Base-by-base conservation (phyloP, 2,888 invertebrate genomes). In the Microctonus brassicae region DNA sequence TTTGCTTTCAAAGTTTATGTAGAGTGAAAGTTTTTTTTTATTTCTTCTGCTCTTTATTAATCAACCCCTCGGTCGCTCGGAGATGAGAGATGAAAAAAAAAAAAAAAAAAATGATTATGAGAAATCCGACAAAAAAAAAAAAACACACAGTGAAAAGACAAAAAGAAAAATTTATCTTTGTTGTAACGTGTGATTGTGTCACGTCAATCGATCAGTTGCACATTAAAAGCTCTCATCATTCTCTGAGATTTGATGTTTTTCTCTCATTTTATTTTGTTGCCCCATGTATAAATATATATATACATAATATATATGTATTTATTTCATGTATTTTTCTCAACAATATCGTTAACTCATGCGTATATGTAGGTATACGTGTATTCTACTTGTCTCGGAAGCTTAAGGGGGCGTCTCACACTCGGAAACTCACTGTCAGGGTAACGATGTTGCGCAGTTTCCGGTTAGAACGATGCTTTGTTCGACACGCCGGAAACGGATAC, bases 401-500 rank as follows among this genome's bases (percentile, higher is more conserved):
- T 61, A n/a, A 67, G 67, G 67, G 39, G 47, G 55, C 67, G 61
- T 60, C 62, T 63, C 60, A 71, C 70, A 57, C 65, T 68, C 71
- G 75, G 72, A 76, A 77, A 79, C 75, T 78, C 82, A 77, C 70
- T 77, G 78, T 78, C 77, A 70, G 77, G 81, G 81, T 86, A 85
- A 85, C 83, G 83, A 85, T 80, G 84, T 84, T 85, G 84, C 81
- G 77, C 76, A 82, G 80, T 78, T 86, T 84, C 85, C 84, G 79
- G 77, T 75, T 79, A 79, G 80, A 80, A 80, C 78, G 79, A 81
- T 69, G 82, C 84, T 86, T 86, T 85, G 86, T 86, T 84, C 84
- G 81, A 78, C 79, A 75, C 65, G 68, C 73, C 82, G 84, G 86
- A 86, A 86, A 80, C 85, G 86, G 86, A 85, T 84, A 83, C 83